Evolutionary conservation across 2,888 invertebrate species (phyloP), one percentile per base, ranked within the genome.

Genomic region (Miltochrista miniata): DNA sequence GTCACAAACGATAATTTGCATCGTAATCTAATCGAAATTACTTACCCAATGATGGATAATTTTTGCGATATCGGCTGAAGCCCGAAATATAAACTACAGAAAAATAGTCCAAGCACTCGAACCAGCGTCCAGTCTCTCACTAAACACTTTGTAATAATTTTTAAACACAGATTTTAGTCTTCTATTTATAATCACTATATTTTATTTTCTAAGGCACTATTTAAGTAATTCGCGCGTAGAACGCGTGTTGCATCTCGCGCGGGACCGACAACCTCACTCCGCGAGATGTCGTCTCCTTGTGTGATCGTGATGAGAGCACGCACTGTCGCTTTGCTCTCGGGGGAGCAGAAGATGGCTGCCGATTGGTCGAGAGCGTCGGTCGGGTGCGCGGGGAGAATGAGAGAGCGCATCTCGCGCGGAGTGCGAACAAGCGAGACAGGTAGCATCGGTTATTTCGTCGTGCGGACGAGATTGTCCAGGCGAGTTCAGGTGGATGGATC

Each of bases 261-360:
- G 79, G 63, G 79, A 81, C 72, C 81, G 89, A 90, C 90, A 85
- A 90, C 90, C 90, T 88, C 90, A 70, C 90, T 69, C 83, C 72
- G 61, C 85, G 88, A 90, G 90, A 91, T 90, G 85, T 87, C 83
- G 90, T 90, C 90, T 90, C 89, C 79, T 80, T 86, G 80, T 86
- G 80, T 85, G 85, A 81, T 84, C 70, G 82, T 88, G 90, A 88
- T 87, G 90, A 90, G 90, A 90, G 87, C 81, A 90, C 90, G 89
- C 90, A 89, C 87, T 91, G 90, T 90, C 90, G 90, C 87, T 89
- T 82, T 90, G 87, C 90, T 90, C 90, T 90, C 90, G 90, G 84
- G 90, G 90, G 90, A 90, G 90, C 90, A 90, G 78, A 84, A 90
- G 89, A 90, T 89, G 88, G 84, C 81, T 70, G 85, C 83, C 83